Evolutionary conservation across 2,888 invertebrate species (phyloP).

Genomic region (Leptarthrus brevirostris): DNA sequence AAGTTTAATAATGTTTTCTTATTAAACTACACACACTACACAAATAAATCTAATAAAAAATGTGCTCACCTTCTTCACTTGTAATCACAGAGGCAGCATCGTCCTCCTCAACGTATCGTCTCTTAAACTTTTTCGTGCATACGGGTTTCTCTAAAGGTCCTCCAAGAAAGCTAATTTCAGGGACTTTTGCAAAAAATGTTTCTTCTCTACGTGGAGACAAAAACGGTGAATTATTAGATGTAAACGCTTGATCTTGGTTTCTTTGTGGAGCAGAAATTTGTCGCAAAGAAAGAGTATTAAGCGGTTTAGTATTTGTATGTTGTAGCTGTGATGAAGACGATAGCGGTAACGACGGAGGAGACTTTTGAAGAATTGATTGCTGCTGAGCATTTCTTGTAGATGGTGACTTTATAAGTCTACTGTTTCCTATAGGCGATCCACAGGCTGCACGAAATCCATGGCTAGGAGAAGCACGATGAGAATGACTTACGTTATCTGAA

Average conservation of each 20-base stretch:
- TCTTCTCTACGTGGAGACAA: conserved; percentile 64
- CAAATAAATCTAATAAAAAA: no score
- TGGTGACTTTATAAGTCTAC: conserved; percentile 54
- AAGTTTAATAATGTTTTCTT: no score
- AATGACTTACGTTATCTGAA: conserved; percentile 57
- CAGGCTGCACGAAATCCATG: conserved; percentile 67
- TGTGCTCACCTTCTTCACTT: conserved; percentile 65
- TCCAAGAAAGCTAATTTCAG: conserved; percentile 53
- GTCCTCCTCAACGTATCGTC: conserved; percentile 67
- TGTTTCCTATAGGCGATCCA: conserved; percentile 65
- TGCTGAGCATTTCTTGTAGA: conserved; percentile 10
- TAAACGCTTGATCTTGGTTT: conserved; percentile 61
- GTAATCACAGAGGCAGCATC: conserved; percentile 67
- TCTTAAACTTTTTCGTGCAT: conserved; percentile 65
- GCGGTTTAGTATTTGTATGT: conserved; percentile 60
- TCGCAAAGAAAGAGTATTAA: conserved; percentile 63
- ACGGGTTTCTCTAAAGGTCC: conserved; percentile 63
- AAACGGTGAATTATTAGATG: conserved; percentile 64
- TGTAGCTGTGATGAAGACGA: conserved; percentile 60
- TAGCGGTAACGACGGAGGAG: conserved; percentile 60
- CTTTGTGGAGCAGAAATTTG: conserved; percentile 65
- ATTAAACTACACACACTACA: no score
- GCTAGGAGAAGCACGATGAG: conserved; percentile 58
- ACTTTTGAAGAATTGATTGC: conserved; percentile 59
- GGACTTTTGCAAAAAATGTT: background rate